Base-by-base conservation (phyloP, 53 echinoderm and acorn worm species). In the Apostichopus leukothele region DNA sequence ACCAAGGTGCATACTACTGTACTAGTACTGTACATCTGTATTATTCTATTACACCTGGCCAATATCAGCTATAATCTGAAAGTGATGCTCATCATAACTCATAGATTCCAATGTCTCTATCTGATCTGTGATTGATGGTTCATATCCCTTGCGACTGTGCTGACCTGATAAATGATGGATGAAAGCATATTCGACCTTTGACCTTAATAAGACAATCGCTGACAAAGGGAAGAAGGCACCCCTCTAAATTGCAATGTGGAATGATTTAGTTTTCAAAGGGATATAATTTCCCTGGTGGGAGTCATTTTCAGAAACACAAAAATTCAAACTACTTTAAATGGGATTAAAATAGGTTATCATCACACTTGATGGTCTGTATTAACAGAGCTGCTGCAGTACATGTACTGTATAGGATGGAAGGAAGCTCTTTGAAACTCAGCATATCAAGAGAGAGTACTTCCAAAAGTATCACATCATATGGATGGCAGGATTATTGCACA, bases 121-220 rank as follows among this genome's bases (percentile, higher is more conserved):
- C 50, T 52, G 16, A 19, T 4, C 63, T 0, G 16, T 79, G 79
- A 79, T 79, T 79, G 79, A 79, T 79, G 79, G 53, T 50, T 51
- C n/a, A 50, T 50, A 51, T 79, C 79, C 53, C 51, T 52, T 50
- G 52, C 50, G 50, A 51, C 77, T 51, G 8, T 10, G 18, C 79
- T 79, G 79, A 79, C 79, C 79, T 79, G 79, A 79, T 53, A 53
- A 53, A 19, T 79, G 79, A 79, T 79, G 50, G 79, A 79, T 79
- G 79, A 79, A 51, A 51, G 51, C 79, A 79, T 19, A 79, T 53
- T 53, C 11, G 79, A 79, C 79, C 79, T 79, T 51, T 79, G 53
- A 79, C 79, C 51, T 53, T 51, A 51, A 7, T 9, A 79, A 13
- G 16, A 39, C 39, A 39, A 39, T 39, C 3, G 63, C 63, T 63